A percentile compares a stretch with the other conserved stretches of the same genome.
Conservation (phyloP, 2,113 vertebrate genomes). For the Antechinus flavipes region DNA sequence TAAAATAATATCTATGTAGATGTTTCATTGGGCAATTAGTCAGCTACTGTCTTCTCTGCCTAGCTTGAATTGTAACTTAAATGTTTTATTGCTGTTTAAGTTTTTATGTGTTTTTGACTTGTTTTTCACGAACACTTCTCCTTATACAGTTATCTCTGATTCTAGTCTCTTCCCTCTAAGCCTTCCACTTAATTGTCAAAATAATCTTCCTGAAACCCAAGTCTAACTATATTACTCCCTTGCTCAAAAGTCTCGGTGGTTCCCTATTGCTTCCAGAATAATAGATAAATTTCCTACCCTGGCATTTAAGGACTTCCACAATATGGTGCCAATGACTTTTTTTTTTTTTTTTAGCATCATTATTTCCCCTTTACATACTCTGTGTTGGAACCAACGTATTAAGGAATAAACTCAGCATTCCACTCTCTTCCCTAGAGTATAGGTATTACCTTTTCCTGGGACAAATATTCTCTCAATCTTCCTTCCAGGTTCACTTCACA, state of each 20-base stretch:
- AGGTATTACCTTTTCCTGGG: too few relatives aligned
- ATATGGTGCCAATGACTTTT: neutral
- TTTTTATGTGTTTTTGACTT: conserved; percentile 61
- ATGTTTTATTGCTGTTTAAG: neutral
- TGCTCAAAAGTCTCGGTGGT: neutral
- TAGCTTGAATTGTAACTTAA: neutral
- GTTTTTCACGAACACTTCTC: conserved; percentile 39
- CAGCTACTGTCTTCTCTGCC: neutral
- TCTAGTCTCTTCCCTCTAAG: neutral
- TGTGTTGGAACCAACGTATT: neutral
- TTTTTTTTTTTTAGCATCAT: neutral
- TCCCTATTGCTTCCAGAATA: neutral
- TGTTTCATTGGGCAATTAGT: conserved; percentile 8
- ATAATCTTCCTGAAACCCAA: neutral
- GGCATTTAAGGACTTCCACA: neutral
- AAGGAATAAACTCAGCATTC: neutral
- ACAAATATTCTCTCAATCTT: neutral
- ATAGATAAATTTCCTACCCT: neutral
- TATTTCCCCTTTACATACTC: neutral
- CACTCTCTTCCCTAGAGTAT: neutral
- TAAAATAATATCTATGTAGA: neutral
- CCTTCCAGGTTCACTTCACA: neutral
- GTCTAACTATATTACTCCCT: neutral
- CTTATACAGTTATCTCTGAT: neutral
- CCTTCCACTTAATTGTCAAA: neutral